Base-by-base conservation (phyloP, 1,140 invertebrate species). In the Drosophila rhopaloa region DNA sequence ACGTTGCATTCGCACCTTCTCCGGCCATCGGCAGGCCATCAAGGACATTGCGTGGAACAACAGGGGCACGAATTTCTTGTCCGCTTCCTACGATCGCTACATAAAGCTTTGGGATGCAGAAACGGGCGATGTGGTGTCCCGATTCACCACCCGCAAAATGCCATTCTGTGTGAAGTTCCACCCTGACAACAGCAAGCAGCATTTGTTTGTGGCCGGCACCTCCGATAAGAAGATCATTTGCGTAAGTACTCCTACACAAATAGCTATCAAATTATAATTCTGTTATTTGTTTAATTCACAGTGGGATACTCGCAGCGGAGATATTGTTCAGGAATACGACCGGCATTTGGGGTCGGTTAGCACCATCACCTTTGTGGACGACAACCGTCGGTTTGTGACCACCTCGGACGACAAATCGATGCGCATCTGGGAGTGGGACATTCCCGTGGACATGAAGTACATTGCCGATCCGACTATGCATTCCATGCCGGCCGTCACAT, bases 381-480 rank as follows among this genome's bases (percentile, higher is more conserved):
- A 99, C 83, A 99, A 99, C 93, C 94, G 98, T 56, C 93, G 98
- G 90, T 99, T 99, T 94, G 98, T 99, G 0, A 98, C 98, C 11
- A 99, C 99, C 0, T 99, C 98, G 0, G 99, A 99, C 93, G 99
- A 99, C 92, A 99, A 99, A 93, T 99, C 98, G 93, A 94, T 99
- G 70, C 93, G 99, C 55, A 98, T 99, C 57, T 99, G 99, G 99
- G 99, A 99, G 95, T 99, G 99, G 98, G 98, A 99, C 92, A 99
- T 99, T 92, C 99, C 99, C 0, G 99, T 99, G 4, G 99, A 99
- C 93, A 99, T 99, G 96, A 99, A 99, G 93, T 99, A 99, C 91
- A 99, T 99, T 83, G 98, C 99, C n/a, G 99, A 99, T 94, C 98
- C 99, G 3, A 96, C 97, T 2, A 99, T 99, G 98, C 99, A 99